Evolutionary conservation across 2,888 invertebrate genomes (phyloP), one percentile per base, ranked within the genome.

Genomic region (Epicampocera succincta): DNA sequence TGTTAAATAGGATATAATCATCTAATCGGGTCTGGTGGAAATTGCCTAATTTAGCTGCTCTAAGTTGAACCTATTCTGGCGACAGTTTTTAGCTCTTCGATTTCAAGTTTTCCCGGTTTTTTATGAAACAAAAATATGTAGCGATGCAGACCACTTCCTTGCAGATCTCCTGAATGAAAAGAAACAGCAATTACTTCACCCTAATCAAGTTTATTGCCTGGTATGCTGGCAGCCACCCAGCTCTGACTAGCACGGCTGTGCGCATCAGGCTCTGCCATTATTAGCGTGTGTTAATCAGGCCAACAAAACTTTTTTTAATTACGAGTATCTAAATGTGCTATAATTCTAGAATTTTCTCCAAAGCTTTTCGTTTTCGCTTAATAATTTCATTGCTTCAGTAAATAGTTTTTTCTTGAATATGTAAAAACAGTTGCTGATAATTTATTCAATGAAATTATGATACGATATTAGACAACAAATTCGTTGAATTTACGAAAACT

Each of bases 151-250:
- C 93, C 95, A 12, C 95, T 94, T 13, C 86, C 94, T 84, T 93
- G 91, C 38, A 97, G 97, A 0, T 97, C 97, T 33, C 96, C 97
- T 17, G 97, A 94, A 50, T 97, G 97, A 38, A 95, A 90, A 91
- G 96, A 98, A n/a, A 93, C 94, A 0, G 95, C 93, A 0, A 97
- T 91, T 0, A 93, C 93, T 83, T 96, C 95, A n/a, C 97, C 97
- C 12, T 93, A 91, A 0, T 89, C 87, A 3, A 97, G 88, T 83
- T 95, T 92, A 84, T 88, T 90, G 6, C 95, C 96, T 19, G 95
- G 95, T 85, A 98, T 95, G 89, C 97, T 97, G 17, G 93, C 95
- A 0, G 97, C 95, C 13, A 97, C 90, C 97, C 97, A 97, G 90
- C 97, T 95, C 0, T 97, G 97, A 13, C 95, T 93, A 44, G 92